Evolutionary conservation across 2,113 vertebrate genomes (phyloP), one percentile per base, ranked within the genome.

Genomic region (Podiceps cristatus): DNA sequence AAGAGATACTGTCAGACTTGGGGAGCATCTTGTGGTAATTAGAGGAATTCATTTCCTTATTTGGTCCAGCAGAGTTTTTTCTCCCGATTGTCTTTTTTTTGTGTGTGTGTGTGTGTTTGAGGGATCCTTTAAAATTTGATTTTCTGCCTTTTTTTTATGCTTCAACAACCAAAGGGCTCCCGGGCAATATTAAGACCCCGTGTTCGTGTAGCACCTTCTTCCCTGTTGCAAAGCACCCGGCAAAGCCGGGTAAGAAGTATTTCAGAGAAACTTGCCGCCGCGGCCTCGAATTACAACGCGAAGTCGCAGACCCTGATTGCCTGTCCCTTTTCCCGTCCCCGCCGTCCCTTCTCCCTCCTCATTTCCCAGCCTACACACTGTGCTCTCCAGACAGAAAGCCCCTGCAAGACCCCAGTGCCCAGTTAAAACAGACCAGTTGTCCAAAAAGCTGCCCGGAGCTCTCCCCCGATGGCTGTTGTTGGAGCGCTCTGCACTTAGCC

Each of bases 11-110:
- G 79, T 89, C 97, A 96, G 95, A 69, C 93, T 85, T 94, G 94
- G 94, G 97, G 94, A 97, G 86, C 97, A 97, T 97, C 96, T 97
- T 97, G 97, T 97, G 96, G 97, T 89, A 96, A 97, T 96, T 72
- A 88, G 77, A 69, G 69, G 94, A 95, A 97, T 93, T 95, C 4
- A 29, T 84, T 64, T 86, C 91, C 42, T 79, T 42, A 20, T 50
- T 58, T 45, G 75, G 31, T 20, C 58, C 84, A 72, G 40, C n/a
- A 8, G 47, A 0, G 14, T 0, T 74, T 75, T 83, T 50, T 23
- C 37, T 9, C 16, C 58, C 19, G 24, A 5, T 47, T 15, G 7
- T 5, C 18, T 3, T 33, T 20, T 13, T 20, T 56, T 50, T n/a
- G n/a, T n/a, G n/a, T n/a, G n/a, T n/a, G n/a, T n/a, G n/a, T n/a